Evolutionary conservation across 1,140 invertebrate species (phyloP), one percentile per base, ranked within the genome.

Genomic region (Drosophila parabipectinata): DNA sequence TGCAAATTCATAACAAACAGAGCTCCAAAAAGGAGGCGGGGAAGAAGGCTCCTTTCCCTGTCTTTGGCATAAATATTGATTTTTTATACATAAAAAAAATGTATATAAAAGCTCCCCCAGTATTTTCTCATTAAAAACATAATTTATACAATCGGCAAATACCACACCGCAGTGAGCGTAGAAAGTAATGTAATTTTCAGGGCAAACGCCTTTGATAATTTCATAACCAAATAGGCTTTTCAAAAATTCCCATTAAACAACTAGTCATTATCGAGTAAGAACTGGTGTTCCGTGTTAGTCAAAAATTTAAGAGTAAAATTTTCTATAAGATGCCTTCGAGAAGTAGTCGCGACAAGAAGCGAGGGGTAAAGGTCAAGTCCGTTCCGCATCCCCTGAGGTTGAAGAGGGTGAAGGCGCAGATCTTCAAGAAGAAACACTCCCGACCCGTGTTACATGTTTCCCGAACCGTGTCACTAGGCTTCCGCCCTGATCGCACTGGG

Each of bases 1-100:
- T 44, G 53, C 71, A 63, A 73, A 71, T 71, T 45, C 37, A 63
- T 63, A 58, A 67, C 52, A 30, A 26, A 24, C 32, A 15, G 8
- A 5, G 39, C 6, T 21, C 14, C 41, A 24, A 63, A 26, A 39
- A 44, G 41, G 18, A 39, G 41, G 34, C 51, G 48, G 30, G 51
- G 63, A 15, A 41, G 10, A 37, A n/a, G 34, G 4, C 8, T 53
- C 48, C 37, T 32, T 4, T 9, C 58, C 12, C 59, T 14, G 37
- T 54, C 59, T 71, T 9, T 69, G 64, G 52, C 52, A 71, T 69
- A 57, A 69, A 69, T 71, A 71, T 71, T 71, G 52, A 71, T 71
- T 71, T 71, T 69, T 48, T 21, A 21, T 21, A 3, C 15, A 18
- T 1, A 3, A 3, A 21, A 21, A 21, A 21, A 21, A 21, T 21